These are phyloP conservation scores for Mylabris sibirica DNA, from an alignment of 2,888 invertebrate species.

Conservation along the genomic window DNA sequence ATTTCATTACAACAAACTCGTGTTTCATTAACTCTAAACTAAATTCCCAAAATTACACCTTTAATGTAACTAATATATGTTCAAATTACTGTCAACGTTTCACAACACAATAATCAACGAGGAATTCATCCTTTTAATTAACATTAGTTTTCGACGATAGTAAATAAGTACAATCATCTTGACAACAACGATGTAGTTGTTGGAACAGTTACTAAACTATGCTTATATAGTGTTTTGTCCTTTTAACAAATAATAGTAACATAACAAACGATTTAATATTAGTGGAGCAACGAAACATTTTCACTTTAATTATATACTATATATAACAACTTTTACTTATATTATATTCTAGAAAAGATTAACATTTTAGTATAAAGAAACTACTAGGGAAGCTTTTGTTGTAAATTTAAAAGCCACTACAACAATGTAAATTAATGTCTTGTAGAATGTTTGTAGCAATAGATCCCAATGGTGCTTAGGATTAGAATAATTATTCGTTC, in stretches of 20 bases:
- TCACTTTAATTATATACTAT: conserved; percentile 7
- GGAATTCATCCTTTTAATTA: conserved; percentile 11
- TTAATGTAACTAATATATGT: not conserved
- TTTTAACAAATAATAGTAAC: not conserved
- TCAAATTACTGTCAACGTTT: not conserved
- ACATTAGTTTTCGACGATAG: not conserved
- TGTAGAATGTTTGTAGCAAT: not conserved
- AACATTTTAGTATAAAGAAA: not conserved
- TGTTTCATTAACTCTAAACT: too few relatives aligned
- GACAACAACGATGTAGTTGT: not conserved
- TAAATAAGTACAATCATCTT: not conserved
- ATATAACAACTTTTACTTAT: not conserved
- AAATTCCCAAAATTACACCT: not conserved
- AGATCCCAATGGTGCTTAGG: not conserved
- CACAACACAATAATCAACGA: conserved; percentile 10
- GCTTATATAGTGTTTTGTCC: not conserved
- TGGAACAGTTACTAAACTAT: not conserved
- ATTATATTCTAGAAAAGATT: not conserved
- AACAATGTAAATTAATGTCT: not conserved
- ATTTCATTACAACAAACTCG: not conserved
- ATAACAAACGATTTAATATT: not conserved
- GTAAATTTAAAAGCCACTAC: conserved; percentile 1
- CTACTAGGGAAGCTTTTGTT: not conserved
- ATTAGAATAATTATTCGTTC: conserved; percentile 10
- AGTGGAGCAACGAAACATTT: not conserved